A percentile compares a stretch with the other conserved stretches of the same genome.
These are phyloP conservation scores for Aspidapion aeneum DNA, from an alignment of 2,888 invertebrate genomes.

Conservation along the genomic window DNA sequence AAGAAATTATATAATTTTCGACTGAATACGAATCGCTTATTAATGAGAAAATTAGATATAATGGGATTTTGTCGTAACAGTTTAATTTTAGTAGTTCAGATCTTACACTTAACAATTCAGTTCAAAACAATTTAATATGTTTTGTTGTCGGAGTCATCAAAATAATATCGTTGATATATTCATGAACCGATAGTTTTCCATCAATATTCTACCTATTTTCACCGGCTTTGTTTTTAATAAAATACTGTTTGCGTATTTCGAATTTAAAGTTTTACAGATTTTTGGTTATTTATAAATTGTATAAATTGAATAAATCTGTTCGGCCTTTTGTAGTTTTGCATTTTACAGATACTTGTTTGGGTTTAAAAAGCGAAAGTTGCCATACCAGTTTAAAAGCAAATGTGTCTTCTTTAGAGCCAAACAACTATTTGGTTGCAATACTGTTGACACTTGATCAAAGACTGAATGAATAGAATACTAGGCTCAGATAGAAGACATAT, in stretches of 20 bases:
- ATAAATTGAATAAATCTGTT: background rate
- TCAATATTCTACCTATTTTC: background rate
- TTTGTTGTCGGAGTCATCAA: background rate
- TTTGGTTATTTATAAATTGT: background rate
- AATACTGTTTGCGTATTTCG: background rate
- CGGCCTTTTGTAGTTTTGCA: no score
- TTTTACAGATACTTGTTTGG: no score
- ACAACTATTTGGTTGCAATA: no score
- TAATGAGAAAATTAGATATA: background rate
- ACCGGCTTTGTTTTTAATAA: background rate
- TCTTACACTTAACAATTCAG: background rate
- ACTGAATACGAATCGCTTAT: background rate
- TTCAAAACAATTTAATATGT: background rate
- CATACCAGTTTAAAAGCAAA: no score
- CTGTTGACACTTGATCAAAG: no score
- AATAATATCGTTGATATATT: background rate
- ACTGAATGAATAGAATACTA: no score
- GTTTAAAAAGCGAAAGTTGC: no score
- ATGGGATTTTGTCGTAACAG: background rate
- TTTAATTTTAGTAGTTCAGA: background rate
- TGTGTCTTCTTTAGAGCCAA: no score
- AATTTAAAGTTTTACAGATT: background rate
- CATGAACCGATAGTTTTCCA: background rate
- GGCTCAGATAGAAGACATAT: no score
- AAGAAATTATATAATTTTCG: background rate